A percentile compares a stretch with the other conserved stretches of the same genome.
Conservation (phyloP, 2,113 vertebrate species). For the Nannospalax galili region DNA sequence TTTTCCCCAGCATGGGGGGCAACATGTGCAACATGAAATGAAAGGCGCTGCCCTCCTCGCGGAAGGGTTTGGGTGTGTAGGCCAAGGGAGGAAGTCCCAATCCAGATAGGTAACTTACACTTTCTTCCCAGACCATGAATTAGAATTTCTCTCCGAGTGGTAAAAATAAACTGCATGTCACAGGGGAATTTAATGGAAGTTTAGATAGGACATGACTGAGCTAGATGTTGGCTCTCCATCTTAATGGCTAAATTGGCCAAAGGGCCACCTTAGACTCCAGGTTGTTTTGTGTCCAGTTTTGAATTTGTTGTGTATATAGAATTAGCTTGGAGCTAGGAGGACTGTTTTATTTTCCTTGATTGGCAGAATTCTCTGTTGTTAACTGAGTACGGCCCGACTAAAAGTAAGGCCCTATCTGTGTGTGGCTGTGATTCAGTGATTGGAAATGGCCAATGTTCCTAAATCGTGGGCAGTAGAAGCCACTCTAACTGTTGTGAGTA, state of each 20-base stretch:
- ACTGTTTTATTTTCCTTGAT: neutral
- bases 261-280: neutral
- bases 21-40: neutral
- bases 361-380: neutral
- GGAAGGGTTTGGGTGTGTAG: neutral
- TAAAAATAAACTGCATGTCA: neutral
- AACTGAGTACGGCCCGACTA: neutral
- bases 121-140: neutral
- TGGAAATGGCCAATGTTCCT: neutral
- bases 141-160: neutral
- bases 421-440: neutral
- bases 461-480: neutral
- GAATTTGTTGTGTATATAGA: neutral
- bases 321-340: slow-evolving; percentile 5
- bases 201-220: neutral
- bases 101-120: neutral
- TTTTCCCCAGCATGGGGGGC: neutral
- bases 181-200: neutral
- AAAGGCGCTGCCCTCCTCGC: neutral
- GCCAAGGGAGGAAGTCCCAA: neutral
- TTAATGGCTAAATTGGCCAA: neutral
- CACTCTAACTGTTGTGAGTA: neutral
- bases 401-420: neutral
- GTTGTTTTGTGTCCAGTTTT: neutral
- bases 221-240: neutral